Evolutionary conservation across 2,113 vertebrate genomes (phyloP).

Genomic region (Indri indri): DNA sequence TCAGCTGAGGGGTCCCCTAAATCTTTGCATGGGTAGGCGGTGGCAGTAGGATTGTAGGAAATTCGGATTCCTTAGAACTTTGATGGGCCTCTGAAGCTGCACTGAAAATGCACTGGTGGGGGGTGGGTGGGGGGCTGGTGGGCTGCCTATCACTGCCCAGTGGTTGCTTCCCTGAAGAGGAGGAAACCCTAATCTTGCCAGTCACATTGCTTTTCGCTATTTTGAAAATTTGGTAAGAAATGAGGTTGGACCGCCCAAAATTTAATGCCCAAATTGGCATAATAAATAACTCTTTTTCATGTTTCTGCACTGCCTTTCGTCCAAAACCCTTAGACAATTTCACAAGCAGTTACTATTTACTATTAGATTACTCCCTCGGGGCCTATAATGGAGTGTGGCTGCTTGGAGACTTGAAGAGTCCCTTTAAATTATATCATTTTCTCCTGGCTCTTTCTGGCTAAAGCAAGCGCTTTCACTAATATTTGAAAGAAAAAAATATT

Average conservation of each 20-base stretch:
- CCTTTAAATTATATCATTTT: neutral
- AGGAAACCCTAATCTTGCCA: neutral
- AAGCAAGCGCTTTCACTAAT: neutral
- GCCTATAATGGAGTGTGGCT: neutral
- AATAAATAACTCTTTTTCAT: neutral
- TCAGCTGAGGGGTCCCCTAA: neutral
- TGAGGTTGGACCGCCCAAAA: neutral
- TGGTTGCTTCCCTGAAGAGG: neutral
- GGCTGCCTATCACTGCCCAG: neutral
- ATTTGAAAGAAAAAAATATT: neutral
- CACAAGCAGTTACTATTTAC: neutral
- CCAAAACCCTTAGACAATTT: neutral
- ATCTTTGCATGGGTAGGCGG: neutral
- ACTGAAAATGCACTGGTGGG: neutral
- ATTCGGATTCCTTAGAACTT: neutral
- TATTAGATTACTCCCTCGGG: neutral
- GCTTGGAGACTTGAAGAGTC: neutral
- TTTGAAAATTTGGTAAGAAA: slow-evolving; percentile 1
- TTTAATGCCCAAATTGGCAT: neutral
- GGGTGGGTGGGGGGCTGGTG: neutral
- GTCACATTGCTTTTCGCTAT: neutral
- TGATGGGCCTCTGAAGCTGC: neutral
- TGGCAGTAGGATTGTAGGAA: neutral
- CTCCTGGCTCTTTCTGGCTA: neutral
- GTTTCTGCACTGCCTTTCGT: neutral